Conservation (phyloP, 2,888 invertebrate genomes). For the Argyra leucocephala region DNA sequence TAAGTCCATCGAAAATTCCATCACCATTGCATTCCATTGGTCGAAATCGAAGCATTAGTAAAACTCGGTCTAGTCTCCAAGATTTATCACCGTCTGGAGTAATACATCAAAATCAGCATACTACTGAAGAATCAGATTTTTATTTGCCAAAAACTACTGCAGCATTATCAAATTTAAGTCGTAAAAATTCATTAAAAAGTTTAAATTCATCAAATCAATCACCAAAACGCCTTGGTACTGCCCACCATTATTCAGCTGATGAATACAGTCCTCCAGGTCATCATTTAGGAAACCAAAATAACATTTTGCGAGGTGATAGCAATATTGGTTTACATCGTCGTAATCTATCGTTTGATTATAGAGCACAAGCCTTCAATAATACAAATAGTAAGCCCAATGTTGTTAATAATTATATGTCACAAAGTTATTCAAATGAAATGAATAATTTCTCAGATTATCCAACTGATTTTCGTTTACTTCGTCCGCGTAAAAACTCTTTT, state of each 20-base stretch:
- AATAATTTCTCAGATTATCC: conserved; percentile 24
- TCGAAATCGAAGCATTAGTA: conserved; percentile 43
- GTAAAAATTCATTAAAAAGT: conserved; percentile 40
- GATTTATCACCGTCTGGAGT: conserved; percentile 22
- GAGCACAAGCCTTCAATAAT: conserved; percentile 11
- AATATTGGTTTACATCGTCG: conserved; percentile 27
- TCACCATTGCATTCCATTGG: conserved; percentile 62
- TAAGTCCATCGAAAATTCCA: conserved; percentile 63
- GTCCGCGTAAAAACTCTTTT: conserved; percentile 41
- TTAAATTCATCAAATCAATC: conserved; percentile 32
- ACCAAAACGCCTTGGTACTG: conserved; percentile 21
- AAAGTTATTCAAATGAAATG: conserved; percentile 39
- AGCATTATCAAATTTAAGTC: conserved; percentile 37
- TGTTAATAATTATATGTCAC: conserved; percentile 35
- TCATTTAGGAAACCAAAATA: conserved; percentile 28
- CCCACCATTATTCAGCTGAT: conserved; percentile 32
- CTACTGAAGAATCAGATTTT: conserved; percentile 45
- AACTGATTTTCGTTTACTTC: conserved; percentile 34
- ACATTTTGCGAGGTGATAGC: conserved; percentile 18
- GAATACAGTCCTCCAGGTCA: conserved; percentile 40
- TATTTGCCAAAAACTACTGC: conserved; percentile 49
- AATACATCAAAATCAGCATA: conserved; percentile 24
- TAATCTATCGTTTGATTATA: conserved; percentile 25
- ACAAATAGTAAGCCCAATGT: conserved; percentile 1
- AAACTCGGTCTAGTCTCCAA: conserved; percentile 40